Percentiles rank a stretch among this genome's conserved stretches.
Conservation (phyloP, 2,888 invertebrate species). For the Formica aserva region DNA sequence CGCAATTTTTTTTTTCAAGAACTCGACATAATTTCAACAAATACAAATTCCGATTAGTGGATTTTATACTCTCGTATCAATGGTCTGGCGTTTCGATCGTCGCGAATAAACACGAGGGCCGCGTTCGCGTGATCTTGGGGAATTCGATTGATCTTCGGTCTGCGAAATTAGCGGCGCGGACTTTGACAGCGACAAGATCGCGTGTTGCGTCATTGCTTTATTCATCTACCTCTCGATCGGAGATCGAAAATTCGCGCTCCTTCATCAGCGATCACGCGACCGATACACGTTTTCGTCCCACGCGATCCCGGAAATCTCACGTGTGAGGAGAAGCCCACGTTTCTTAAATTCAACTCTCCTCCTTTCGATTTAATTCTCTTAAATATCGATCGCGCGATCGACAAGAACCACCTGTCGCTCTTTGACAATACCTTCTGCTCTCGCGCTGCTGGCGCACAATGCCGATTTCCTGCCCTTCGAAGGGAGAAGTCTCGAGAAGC, state of each 20-base stretch:
- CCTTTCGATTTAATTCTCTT: not conserved
- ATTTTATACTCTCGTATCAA: not conserved
- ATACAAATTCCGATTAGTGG: not conserved
- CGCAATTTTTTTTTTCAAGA: not conserved
- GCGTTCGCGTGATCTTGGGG: not conserved
- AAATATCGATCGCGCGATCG: not conserved
- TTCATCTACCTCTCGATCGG: not conserved
- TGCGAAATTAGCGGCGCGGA: no score
- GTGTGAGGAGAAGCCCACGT: not conserved
- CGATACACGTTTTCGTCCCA: not conserved
- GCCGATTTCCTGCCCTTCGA: constrained; percentile 1
- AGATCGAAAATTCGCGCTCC: constrained; percentile 4
- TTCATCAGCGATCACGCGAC: not conserved
- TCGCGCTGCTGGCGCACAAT: not conserved
- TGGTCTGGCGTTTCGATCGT: not conserved
- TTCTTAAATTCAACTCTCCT: not conserved
- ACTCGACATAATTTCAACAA: not conserved
- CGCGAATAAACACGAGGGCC: not conserved
- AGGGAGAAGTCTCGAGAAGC: not conserved
- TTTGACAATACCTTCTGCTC: not conserved
- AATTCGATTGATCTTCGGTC: not conserved
- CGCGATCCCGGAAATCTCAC: not conserved
- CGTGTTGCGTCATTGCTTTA: not conserved
- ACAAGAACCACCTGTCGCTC: not conserved
- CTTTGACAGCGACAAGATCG: no score